Conservation (phyloP, 2,797 vertebrate species). For the Chaunax sp. region DNA sequence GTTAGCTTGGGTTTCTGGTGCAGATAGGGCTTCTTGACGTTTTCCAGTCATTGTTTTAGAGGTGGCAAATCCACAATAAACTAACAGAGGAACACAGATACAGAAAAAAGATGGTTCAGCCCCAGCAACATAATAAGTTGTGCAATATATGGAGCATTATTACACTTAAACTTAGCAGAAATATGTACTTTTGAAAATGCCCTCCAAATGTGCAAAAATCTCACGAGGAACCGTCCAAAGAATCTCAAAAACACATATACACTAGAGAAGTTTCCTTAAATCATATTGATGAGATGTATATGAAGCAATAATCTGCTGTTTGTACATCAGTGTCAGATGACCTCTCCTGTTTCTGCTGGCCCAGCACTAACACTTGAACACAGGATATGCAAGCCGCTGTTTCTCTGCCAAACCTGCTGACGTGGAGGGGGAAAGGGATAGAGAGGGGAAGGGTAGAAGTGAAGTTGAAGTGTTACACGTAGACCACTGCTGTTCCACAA, state of each 20-base stretch:
- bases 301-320: slow-evolving; percentile 55
- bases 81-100: slow-evolving; percentile 29
- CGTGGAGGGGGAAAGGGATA: slow-evolving; percentile 40
- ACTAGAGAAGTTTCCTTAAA: slow-evolving; percentile 35
- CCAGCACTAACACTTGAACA: slow-evolving; percentile 70
- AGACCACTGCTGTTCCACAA: slow-evolving; percentile 56
- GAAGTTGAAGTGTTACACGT: slow-evolving; percentile 50
- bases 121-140: neutral
- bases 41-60: slow-evolving; percentile 69
- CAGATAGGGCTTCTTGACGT: slow-evolving; percentile 26
- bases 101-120: slow-evolving; percentile 13
- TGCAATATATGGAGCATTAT: slow-evolving; percentile 2
- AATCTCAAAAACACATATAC: slow-evolving; percentile 8
- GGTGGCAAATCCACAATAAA: slow-evolving; percentile 20
- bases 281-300: slow-evolving; percentile 52
- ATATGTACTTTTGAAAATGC: slow-evolving; percentile 3
- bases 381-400: slow-evolving; percentile 72
- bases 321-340: slow-evolving; percentile 62
- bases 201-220: slow-evolving; percentile 5
- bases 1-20: slow-evolving; percentile 21
- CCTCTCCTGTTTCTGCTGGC: slow-evolving; percentile 80
- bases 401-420: slow-evolving; percentile 74
- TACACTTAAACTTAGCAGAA: slow-evolving; percentile 8
- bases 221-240: neutral
- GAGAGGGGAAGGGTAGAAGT: slow-evolving; percentile 26